phyloP scores from a whole-genome alignment of 2,113 vertebrate species.

The Laticauda colubrina region DNA sequence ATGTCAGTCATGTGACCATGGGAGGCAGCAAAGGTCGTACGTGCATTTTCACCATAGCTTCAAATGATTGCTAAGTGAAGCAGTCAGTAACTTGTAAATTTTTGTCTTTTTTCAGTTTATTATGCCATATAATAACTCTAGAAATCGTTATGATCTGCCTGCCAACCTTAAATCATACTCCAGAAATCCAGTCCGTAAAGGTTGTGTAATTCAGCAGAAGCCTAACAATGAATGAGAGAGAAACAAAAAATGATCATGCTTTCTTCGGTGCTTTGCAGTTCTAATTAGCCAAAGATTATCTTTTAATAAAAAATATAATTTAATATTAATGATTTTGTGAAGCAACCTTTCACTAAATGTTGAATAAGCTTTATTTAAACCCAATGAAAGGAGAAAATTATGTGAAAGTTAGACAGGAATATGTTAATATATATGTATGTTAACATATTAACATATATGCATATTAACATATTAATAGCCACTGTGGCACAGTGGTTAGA shows the following conservation, averaged over 20 bases:
- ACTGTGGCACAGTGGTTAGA: no score
- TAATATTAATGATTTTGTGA: not conserved
- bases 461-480: no score
- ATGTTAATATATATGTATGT: not conserved
- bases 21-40: not conserved
- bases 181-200: not conserved
- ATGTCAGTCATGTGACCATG: not conserved
- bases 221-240: not conserved
- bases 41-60: not conserved
- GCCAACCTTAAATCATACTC: not conserved
- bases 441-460: no score
- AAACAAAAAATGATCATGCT: not conserved
- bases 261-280: not conserved
- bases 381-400: not conserved
- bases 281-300: not conserved
- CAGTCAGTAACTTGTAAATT: not conserved
- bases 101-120: not conserved
- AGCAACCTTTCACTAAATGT: not conserved
- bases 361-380: not conserved
- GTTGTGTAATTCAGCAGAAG: not conserved
- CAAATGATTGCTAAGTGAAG: not conserved
- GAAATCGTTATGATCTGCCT: not conserved
- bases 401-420: not conserved
- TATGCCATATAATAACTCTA: not conserved
- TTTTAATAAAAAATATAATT: not conserved